Percentiles rank a stretch among this genome's conserved stretches.
These are phyloP conservation scores for Trichonephila inaurata DNA, from an alignment of 1,140 invertebrate genomes.

Conservation along the genomic window DNA sequence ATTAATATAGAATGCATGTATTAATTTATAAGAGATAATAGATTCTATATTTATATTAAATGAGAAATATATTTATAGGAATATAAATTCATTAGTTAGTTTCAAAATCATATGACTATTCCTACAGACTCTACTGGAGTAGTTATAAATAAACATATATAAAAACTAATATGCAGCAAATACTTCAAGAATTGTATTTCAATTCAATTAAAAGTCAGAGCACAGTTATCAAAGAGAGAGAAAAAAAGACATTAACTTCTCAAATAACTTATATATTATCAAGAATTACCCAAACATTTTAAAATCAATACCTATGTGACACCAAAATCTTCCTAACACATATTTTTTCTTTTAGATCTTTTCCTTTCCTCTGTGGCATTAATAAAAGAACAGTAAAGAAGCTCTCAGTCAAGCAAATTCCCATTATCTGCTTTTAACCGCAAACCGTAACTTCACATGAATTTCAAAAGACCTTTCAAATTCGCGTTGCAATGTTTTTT, in stretches of 20 bases:
- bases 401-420: constrained; percentile 25
- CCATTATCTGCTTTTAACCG: constrained; percentile 44
- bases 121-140: too few species aligned
- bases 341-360: background rate
- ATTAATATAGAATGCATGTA: too few species aligned
- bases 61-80: too few species aligned
- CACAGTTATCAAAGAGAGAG: background rate
- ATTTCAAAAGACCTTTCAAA: constrained; percentile 72
- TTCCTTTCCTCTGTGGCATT: constrained; percentile 8
- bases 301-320: background rate
- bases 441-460: constrained; percentile 46
- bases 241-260: background rate
- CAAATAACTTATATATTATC: too few species aligned
- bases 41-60: too few species aligned
- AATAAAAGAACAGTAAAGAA: constrained; percentile 32
- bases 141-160: too few species aligned
- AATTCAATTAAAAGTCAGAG: background rate
- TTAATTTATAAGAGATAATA: too few species aligned
- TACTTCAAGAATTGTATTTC: background rate
- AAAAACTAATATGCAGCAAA: too few species aligned
- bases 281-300: background rate
- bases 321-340: background rate
- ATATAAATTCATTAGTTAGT: too few species aligned
- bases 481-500: constrained; percentile 51
- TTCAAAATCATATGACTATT: too few species aligned